These are phyloP conservation scores for Leptopilina clavipes DNA, from an alignment of 1,140 invertebrate genomes.

Conservation along the genomic window DNA sequence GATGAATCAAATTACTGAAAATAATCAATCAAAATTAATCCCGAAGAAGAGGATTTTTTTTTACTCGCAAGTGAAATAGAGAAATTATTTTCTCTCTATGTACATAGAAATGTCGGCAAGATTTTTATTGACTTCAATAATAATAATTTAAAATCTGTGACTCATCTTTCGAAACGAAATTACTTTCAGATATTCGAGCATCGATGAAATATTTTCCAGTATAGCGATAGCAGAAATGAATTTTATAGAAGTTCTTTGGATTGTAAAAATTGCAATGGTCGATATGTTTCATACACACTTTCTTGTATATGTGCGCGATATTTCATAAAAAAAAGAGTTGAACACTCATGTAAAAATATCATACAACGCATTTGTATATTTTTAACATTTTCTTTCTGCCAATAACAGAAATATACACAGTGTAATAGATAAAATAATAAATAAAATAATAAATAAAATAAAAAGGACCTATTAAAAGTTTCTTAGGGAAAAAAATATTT, in stretches of 20 bases:
- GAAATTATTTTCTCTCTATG: no score
- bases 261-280: slow-evolving; percentile 12
- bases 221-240: background rate
- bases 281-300: slow-evolving; percentile 2
- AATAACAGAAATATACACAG: no score
- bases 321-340: background rate
- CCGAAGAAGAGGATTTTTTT: no score
- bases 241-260: slow-evolving; percentile 20
- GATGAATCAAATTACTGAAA: background rate
- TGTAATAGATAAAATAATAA: no score
- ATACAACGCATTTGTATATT: background rate
- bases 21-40: background rate
- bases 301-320: background rate
- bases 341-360: background rate
- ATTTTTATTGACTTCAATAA: background rate
- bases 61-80: background rate
- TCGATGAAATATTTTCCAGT: slow-evolving; percentile 16
- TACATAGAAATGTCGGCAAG: background rate
- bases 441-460: no score
- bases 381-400: background rate
- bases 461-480: no score
- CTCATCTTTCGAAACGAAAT: background rate
- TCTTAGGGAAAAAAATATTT: no score
- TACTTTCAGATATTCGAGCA: background rate
- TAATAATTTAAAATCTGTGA: background rate